Conservation (phyloP, 2,888 invertebrate genomes). For the Gisinianus flammeolus region DNA sequence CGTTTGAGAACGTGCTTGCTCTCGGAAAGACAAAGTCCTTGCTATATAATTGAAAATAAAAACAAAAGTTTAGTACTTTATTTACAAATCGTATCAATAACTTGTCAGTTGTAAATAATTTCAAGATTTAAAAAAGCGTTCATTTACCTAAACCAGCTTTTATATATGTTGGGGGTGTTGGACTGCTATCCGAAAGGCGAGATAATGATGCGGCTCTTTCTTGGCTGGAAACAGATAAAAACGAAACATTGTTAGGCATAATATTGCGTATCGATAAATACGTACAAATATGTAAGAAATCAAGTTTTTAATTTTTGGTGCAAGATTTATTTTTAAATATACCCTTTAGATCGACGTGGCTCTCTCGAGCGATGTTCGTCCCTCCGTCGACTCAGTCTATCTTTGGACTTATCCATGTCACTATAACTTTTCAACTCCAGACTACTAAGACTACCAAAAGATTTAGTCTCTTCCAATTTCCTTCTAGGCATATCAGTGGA, state of each 20-base stretch:
- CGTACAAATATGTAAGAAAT: not conserved
- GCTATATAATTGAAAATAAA: too few species aligned
- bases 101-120: too few species aligned
- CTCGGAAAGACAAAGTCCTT: slow-evolving; percentile 85
- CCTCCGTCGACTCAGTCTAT: slow-evolving; percentile 54
- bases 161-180: slow-evolving; percentile 55
- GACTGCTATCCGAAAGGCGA: slow-evolving; percentile 63
- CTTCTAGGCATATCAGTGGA: slow-evolving; percentile 51
- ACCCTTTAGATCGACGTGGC: slow-evolving; percentile 56
- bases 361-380: slow-evolving; percentile 56
- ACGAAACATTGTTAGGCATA: not conserved
- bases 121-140: too few species aligned
- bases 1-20: slow-evolving; percentile 71
- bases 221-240: too few species aligned
- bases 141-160: slow-evolving; percentile 71
- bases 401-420: slow-evolving; percentile 52
- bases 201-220: slow-evolving; percentile 58
- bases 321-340: slow-evolving; percentile 7
- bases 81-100: too few species aligned
- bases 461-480: slow-evolving; percentile 57
- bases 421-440: slow-evolving; percentile 55
- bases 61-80: too few species aligned
- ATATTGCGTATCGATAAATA: not conserved
- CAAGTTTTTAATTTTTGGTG: slow-evolving; percentile 1
- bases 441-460: slow-evolving; percentile 58